These are phyloP conservation scores for Galbula dea DNA, from an alignment of 2,113 vertebrate genomes.

Conservation along the genomic window DNA sequence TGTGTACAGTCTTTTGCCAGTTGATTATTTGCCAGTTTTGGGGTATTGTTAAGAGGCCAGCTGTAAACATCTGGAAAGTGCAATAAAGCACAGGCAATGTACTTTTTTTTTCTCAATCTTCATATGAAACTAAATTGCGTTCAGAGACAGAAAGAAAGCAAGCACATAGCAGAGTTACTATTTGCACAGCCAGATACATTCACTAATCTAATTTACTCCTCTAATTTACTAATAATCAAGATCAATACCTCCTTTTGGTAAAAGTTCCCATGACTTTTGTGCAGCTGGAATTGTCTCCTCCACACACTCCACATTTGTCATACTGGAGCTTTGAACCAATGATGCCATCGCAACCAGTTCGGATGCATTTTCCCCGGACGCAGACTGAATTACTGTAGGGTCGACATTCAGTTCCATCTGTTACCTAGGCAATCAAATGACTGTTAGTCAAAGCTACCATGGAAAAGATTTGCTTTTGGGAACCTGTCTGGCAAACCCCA, in stretches of 20 bases:
- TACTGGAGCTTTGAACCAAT: constrained; percentile 96
- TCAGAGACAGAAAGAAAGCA: neutral
- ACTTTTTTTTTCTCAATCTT: neutral
- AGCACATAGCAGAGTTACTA: neutral
- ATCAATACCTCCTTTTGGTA: constrained; percentile 89
- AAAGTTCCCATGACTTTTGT: constrained; percentile 90
- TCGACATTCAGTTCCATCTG: constrained; percentile 91
- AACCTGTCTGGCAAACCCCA: neutral
- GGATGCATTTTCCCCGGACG: constrained; percentile 90
- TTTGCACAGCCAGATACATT: neutral
- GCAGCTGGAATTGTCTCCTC: constrained; percentile 91
- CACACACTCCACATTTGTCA: constrained; percentile 94
- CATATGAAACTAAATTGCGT: neutral
- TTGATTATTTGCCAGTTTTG: neutral
- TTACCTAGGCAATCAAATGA: constrained; percentile 77
- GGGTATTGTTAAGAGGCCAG: neutral
- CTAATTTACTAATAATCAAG: neutral
- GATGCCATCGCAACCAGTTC: constrained; percentile 93
- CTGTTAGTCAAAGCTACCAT: neutral
- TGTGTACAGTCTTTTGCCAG: neutral
- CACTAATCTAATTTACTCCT: neutral
- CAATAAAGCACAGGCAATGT: neutral
- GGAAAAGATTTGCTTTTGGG: neutral
- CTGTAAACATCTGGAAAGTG: neutral
- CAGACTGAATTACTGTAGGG: constrained; percentile 93